These are phyloP conservation scores for Bolinopsis microptera DNA, from an alignment of 37 sponge, comb jelly and placozoan genomes.

Conservation along the genomic window DNA sequence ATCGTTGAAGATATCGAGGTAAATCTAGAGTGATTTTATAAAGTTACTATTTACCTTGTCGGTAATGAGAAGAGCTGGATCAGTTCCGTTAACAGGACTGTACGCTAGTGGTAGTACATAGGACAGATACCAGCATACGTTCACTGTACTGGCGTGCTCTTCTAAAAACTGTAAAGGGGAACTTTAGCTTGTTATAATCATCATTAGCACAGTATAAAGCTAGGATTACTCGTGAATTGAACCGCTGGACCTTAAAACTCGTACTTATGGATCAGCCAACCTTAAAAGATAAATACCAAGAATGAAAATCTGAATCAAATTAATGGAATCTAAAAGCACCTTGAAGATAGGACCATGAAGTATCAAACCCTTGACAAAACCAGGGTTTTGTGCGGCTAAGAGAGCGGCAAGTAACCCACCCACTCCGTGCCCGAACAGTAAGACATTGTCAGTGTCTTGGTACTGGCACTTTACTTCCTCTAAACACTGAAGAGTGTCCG, in stretches of 20 bases:
- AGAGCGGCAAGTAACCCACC: slow-evolving; percentile 24
- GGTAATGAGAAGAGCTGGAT: slow-evolving; percentile 11
- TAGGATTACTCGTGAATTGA: too few relatives aligned
- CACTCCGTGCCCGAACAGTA: slow-evolving; percentile 35
- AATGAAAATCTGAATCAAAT: too few relatives aligned
- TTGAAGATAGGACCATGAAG: slow-evolving; percentile 50
- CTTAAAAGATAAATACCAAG: too few relatives aligned
- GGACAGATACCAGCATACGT: slow-evolving; percentile 54
- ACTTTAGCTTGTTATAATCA: too few relatives aligned
- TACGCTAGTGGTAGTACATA: slow-evolving; percentile 11
- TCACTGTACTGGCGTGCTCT: background rate
- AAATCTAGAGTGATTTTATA: too few relatives aligned
- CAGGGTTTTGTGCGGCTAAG: background rate
- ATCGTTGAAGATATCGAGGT: too few relatives aligned
- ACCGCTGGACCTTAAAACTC: too few relatives aligned
- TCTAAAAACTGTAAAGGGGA: slow-evolving; percentile 11
- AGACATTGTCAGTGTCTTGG: slow-evolving; percentile 33
- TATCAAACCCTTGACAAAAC: slow-evolving; percentile 15
- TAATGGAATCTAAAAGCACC: too few relatives aligned
- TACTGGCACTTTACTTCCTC: background rate
- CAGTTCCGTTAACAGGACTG: background rate
- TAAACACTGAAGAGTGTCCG: slow-evolving; percentile 21
- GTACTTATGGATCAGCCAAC: too few relatives aligned
- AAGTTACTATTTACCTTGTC: too few relatives aligned
- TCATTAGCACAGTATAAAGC: too few relatives aligned